Evolutionary conservation across 2,888 invertebrate genomes (phyloP).

Genomic region (Apantesis nais): DNA sequence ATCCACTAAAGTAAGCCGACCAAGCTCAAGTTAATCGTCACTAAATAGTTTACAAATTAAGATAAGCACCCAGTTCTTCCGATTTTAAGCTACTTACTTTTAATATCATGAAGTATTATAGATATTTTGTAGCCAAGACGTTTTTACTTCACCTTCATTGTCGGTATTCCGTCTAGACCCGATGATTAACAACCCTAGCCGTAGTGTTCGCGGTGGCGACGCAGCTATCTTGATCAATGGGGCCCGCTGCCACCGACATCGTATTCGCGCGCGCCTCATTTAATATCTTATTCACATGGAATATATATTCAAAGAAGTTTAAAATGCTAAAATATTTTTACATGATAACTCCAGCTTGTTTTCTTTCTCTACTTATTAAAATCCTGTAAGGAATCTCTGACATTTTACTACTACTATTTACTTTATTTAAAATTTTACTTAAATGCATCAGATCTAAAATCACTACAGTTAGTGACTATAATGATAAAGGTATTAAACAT

Average conservation of each 20-base stretch:
- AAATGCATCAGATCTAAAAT: background rate
- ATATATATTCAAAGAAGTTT: constrained; percentile 23
- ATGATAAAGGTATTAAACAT: background rate
- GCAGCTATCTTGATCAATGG: constrained; percentile 13
- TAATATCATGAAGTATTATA: too few species aligned
- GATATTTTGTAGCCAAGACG: background rate
- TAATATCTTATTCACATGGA: constrained; percentile 48
- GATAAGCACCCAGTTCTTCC: too few species aligned
- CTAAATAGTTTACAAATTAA: too few species aligned
- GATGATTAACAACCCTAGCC: constrained; percentile 3
- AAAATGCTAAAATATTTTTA: constrained; percentile 19
- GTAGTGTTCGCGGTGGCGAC: background rate
- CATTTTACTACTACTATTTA: background rate
- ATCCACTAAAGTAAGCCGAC: too few species aligned
- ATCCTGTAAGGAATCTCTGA: background rate
- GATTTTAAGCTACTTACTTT: too few species aligned
- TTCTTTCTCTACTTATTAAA: background rate
- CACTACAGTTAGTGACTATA: background rate
- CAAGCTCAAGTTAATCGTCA: too few species aligned
- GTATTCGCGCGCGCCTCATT: constrained; percentile 35
- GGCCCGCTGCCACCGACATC: constrained; percentile 7
- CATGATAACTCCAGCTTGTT: background rate
- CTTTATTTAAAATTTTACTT: background rate
- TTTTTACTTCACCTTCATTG: background rate
- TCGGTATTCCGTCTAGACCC: too few species aligned